Conservation (phyloP, 2,113 vertebrate genomes). For the Epinephelus fuscoguttatus region DNA sequence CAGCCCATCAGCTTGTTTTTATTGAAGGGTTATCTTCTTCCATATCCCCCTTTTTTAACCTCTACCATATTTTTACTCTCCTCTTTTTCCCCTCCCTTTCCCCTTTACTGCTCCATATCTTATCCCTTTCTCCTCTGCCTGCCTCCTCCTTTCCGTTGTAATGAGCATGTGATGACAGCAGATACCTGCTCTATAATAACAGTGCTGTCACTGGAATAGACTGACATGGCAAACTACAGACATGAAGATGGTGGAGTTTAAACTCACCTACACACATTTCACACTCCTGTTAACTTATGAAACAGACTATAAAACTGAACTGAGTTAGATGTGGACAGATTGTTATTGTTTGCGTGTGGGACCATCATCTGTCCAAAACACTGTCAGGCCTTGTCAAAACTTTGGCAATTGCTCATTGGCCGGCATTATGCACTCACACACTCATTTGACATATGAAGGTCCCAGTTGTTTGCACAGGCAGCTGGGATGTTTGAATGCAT, state of each 20-base stretch:
- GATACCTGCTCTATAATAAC: conserved; percentile 4
- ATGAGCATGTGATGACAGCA: conserved; percentile 52
- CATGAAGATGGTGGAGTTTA: not conserved
- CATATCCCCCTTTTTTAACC: conserved; percentile 11
- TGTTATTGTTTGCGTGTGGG: not conserved
- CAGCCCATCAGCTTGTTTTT: conserved; percentile 29
- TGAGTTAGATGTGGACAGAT: not conserved
- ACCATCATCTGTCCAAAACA: not conserved
- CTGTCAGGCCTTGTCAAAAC: not conserved
- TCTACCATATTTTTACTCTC: not conserved
- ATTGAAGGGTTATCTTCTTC: conserved; percentile 25
- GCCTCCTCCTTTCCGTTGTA: not conserved
- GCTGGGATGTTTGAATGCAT: conserved; percentile 53
- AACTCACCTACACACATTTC: not conserved
- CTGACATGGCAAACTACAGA: not conserved
- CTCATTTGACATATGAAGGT: conserved; percentile 31
- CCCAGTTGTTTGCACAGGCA: conserved; percentile 51
- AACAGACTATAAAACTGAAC: conserved; percentile 2
- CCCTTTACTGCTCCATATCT: not conserved
- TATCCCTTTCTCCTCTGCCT: not conserved
- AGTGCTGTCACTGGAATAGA: not conserved
- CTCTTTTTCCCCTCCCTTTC: not conserved
- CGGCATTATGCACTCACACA: conserved; percentile 6
- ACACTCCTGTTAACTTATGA: not conserved
- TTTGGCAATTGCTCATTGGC: not conserved